phyloP scores from a whole-genome alignment of 2,113 vertebrate genomes.

The Pongo abelii region DNA sequence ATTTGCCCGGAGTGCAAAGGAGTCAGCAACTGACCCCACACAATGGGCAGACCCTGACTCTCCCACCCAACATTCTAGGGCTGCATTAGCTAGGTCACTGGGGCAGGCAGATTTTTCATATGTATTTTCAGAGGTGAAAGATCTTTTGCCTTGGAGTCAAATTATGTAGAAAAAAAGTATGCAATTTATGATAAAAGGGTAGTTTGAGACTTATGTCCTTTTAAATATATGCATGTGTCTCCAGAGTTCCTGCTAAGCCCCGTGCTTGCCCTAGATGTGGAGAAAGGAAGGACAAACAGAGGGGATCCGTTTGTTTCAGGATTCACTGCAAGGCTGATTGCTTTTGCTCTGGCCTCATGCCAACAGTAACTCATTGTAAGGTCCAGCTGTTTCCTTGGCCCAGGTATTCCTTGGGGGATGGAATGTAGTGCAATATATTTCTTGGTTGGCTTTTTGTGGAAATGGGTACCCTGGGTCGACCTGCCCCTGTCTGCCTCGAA shows the following conservation, averaged over 20 bases:
- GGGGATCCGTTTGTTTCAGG: constrained; percentile 38
- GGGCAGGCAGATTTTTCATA: constrained; percentile 64
- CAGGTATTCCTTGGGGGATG: constrained; percentile 23
- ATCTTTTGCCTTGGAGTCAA: constrained; percentile 76
- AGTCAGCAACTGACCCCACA: constrained; percentile 53
- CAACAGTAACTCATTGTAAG: constrained; percentile 27
- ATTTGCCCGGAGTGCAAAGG: constrained; percentile 70
- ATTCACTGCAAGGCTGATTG: constrained; percentile 19
- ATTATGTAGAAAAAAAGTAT: constrained; percentile 71
- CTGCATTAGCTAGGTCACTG: constrained; percentile 77
- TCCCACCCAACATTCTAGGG: constrained; percentile 60
- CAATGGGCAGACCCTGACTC: constrained; percentile 69
- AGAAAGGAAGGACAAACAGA: constrained; percentile 42
- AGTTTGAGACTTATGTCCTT: constrained; percentile 69
- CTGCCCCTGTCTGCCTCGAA: constrained; percentile 12
- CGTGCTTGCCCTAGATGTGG: constrained; percentile 7
- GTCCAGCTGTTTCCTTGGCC: constrained; percentile 58
- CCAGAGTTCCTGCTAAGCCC: constrained; percentile 56
- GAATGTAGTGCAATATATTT: background rate
- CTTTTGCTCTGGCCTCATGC: constrained; percentile 20
- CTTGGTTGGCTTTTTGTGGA: constrained; percentile 12
- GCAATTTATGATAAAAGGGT: constrained; percentile 68
- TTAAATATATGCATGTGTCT: constrained; percentile 68
- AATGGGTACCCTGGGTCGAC: background rate
- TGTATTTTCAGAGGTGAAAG: constrained; percentile 77